phyloP scores from a whole-genome alignment of 2,113 vertebrate genomes.

The Halichoerus grypus region DNA sequence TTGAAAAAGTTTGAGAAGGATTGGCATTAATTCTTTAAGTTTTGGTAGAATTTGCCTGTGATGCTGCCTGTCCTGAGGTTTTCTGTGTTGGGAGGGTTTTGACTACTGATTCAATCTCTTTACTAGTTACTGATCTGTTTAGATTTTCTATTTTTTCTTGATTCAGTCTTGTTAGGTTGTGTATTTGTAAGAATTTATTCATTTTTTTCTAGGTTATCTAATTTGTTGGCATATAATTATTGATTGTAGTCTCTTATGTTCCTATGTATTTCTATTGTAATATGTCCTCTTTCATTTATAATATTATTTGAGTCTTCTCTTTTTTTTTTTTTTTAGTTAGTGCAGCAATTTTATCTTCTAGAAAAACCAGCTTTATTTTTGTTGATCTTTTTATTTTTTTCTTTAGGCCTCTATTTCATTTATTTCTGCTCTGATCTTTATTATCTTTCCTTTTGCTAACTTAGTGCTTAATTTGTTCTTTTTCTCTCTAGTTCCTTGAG shows the following conservation, averaged over 20 bases:
- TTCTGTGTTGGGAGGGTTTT: not conserved
- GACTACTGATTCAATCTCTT: not conserved
- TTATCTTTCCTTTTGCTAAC: not conserved
- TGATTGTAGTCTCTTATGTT: not conserved
- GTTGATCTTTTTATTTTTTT: not conserved
- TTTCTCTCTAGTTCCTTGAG: not conserved
- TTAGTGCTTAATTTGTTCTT: not conserved
- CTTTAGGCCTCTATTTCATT: not conserved
- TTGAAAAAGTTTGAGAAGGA: not conserved
- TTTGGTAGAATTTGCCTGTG: not conserved
- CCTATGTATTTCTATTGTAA: not conserved
- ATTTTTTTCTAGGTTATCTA: not conserved
- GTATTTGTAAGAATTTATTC: not conserved
- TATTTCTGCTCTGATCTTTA: not conserved
- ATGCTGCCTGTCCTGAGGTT: not conserved
- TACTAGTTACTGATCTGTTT: not conserved
- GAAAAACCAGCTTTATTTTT: not conserved
- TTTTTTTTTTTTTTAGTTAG: not conserved
- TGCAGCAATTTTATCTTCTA: not conserved
- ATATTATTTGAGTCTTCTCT: not conserved
- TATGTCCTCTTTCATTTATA: not conserved
- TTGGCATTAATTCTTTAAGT: not conserved
- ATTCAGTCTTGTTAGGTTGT: not conserved
- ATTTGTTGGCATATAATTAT: not conserved
- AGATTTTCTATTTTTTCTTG: not conserved